Evolutionary conservation across 2,888 invertebrate genomes (phyloP), one percentile per base, ranked within the genome.

Genomic region (Mythimna impura): DNA sequence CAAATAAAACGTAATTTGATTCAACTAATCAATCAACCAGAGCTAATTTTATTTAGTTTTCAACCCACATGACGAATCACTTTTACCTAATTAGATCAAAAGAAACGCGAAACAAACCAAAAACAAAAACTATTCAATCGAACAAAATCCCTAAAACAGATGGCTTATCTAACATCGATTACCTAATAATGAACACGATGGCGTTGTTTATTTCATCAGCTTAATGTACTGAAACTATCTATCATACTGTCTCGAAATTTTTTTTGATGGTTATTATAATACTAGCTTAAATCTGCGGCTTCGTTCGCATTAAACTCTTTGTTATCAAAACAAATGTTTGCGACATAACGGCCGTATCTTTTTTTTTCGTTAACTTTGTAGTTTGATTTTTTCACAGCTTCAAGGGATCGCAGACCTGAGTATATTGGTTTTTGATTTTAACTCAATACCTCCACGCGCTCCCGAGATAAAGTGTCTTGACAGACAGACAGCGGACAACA

Each of bases 121-220:
- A 68, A 75, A 69, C 66, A 54, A 73, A 69, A 78, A 73, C 55
- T 54, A 67, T 77, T 75, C 50, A 60, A 71, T 73, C 43, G n/a
- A 20, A 40, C 68, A 17, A 50, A 69, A 75, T 63, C 54, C 43
- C n/a, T 55, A 43, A 63, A 50, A 72, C 52, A 0, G 68, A 80
- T 58, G 66, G 54, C 54, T 75, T 75, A 80, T 75, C 76, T 58
- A 55, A 69, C 58, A 69, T 71, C 73, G 64, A 78, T 83, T 61
- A 67, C 25, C 12, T 8, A 12, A 36, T 76, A 73, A 83, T 81
- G 72, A 84, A 63, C 50, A 57, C 67, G n/a, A 60, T 43, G 52
- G 36, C 52, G 47, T 69, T 52, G 54, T 66, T 60, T 67, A 68
- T 57, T 57, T 30, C 30, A 62, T 79, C 52, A 62, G 50, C n/a